phyloP scores from a whole-genome alignment of 2,797 vertebrate species.

The Lagorchestes hirsutus region DNA sequence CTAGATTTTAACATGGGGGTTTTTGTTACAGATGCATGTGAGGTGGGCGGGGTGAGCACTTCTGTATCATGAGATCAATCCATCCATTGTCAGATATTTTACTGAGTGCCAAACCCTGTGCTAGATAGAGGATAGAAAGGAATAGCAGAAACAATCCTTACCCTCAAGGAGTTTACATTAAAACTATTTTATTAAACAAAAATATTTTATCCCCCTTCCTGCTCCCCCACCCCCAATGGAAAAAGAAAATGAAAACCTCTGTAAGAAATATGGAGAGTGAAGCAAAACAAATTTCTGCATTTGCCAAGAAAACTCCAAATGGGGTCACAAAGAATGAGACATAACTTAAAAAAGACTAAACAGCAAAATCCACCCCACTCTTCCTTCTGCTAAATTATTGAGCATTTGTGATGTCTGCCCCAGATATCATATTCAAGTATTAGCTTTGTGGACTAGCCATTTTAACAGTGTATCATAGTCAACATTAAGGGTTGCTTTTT shows the following conservation, averaged over 20 bases:
- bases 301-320: background rate
- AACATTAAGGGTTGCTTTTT: conserved; percentile 1
- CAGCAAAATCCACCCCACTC: background rate
- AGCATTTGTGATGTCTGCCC: background rate
- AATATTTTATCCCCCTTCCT: background rate
- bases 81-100: background rate
- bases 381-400: background rate
- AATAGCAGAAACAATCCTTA: background rate
- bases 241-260: background rate
- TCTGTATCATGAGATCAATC: background rate
- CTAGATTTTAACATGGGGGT: background rate
- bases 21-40: background rate
- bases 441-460: background rate
- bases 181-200: background rate
- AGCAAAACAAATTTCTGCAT: background rate
- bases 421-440: background rate
- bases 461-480: background rate
- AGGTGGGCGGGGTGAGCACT: background rate
- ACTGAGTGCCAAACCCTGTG: background rate
- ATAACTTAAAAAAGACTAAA: background rate
- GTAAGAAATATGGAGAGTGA: background rate
- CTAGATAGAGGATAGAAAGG: background rate
- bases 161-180: background rate
- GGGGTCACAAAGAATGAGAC: background rate
- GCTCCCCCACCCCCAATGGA: background rate